Evolutionary conservation across 2,797 vertebrate genomes (phyloP).

Genomic region (Acanthurus leucopareius): DNA sequence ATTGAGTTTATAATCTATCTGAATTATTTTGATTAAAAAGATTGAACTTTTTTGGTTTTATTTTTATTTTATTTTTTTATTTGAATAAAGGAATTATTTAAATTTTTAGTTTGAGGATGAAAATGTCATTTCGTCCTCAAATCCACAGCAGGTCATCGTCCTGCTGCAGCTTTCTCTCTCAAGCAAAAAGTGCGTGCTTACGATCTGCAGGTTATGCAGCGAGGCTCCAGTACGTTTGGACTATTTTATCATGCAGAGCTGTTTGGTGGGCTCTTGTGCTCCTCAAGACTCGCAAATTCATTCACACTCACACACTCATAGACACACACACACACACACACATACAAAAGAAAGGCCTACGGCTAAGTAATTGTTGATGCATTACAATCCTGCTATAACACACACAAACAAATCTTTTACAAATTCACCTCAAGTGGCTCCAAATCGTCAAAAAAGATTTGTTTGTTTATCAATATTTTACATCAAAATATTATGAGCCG

Average conservation of each 20-base stretch:
- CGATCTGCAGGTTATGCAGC: neutral
- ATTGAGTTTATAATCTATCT: neutral
- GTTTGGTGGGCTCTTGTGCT: constrained; percentile 22
- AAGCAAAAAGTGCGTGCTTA: neutral
- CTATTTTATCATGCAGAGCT: constrained; percentile 33
- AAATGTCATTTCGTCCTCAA: neutral
- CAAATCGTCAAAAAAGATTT: neutral
- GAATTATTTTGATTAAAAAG: neutral
- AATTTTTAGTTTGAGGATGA: neutral
- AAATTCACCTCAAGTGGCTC: neutral
- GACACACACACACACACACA: neutral
- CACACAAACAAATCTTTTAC: neutral
- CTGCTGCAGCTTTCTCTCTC: neutral
- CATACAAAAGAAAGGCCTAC: neutral
- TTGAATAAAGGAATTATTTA: no score
- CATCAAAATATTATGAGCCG: constrained; percentile 39
- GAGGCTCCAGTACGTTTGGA: neutral
- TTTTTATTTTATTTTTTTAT: neutral
- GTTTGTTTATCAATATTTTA: constrained; percentile 38
- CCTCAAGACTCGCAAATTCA: constrained; percentile 1
- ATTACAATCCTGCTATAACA: neutral
- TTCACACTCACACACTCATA: neutral
- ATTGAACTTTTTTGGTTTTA: neutral
- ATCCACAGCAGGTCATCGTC: neutral
- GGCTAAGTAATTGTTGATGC: constrained; percentile 10